Evolutionary conservation across 2,113 vertebrate genomes (phyloP).

Genomic region (Ranitomeya imitator): DNA sequence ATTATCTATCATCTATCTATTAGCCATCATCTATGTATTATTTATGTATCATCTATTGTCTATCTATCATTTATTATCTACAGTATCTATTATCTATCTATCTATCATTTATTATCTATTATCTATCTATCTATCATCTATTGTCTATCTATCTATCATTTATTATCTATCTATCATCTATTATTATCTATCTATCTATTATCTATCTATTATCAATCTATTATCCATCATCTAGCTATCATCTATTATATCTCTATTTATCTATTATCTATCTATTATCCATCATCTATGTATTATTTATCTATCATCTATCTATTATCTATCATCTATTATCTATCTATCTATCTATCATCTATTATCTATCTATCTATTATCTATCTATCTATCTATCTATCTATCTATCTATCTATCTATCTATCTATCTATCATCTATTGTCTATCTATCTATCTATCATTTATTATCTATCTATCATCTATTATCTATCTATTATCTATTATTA

Average conservation of each 20-base stretch:
- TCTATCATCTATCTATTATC: slow-evolving; percentile 11
- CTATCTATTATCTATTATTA: background rate
- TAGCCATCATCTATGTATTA: too few species aligned
- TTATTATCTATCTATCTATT: background rate
- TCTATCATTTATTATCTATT: background rate
- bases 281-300: background rate
- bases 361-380: too few species aligned
- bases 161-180: background rate
- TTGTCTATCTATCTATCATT: background rate
- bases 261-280: background rate
- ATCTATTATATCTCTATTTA: too few species aligned
- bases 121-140: background rate
- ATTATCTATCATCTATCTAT: too few species aligned
- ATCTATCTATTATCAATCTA: too few species aligned
- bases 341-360: too few species aligned
- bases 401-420: too few species aligned
- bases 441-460: background rate
- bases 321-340: slow-evolving; percentile 1
- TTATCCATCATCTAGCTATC: background rate
- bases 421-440: background rate
- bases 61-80: too few species aligned
- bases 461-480: slow-evolving; percentile 13
- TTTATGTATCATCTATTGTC: too few species aligned
- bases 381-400: too few species aligned
- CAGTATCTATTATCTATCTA: slow-evolving; percentile 11